Evolutionary conservation across 2,797 vertebrate species (phyloP), one percentile per base, ranked within the genome.

Genomic region (Pagetopsis macropterus): DNA sequence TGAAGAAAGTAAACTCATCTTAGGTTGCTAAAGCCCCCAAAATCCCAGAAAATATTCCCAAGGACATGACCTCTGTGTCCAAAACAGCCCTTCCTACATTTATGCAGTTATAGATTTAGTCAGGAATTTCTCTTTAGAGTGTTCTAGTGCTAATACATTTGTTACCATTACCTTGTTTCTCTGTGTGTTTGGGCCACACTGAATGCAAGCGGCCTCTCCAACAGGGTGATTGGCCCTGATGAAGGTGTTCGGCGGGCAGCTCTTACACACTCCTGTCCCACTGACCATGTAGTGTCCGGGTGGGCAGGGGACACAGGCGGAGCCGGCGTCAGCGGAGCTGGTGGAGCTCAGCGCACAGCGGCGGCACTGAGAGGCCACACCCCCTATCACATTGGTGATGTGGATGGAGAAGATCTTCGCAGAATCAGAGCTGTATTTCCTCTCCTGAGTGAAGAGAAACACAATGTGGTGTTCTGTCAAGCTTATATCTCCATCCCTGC

Each of bases 351-450:
- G 81, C 50, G 95, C 96, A 40, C 97, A 99, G 37, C 76, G 96
- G 9, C 91, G 96, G 79, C 98, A 99, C 84, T 94, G 93, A 4
- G 96, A 97, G 17, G 98, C 96, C 74, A 98, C 97, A 0, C 98
- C 97, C 0, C 93, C 95, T 3, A 96, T 89, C 56, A 94, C 96
- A 1, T 99, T 99, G 86, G 94, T 96, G 91, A 99, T 82, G 5
- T 95, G 95, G 92, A 99, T 52, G 19, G 95, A 96, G 90, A 97
- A 99, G 83, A 99, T 95, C 89, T 96, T 98, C 78, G 96, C 97
- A 33, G 95, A 81, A 2, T 99, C 97, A 0, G 69, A 77, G 12
- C 95, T 97, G 85, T 96, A 96, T 45, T 91, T 94, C 60, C 93
- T 95, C 52, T 94, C 94, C 97, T 98, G 87, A 27, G 75, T 12